phyloP scores from a whole-genome alignment of 2,888 invertebrate genomes.

The Aricia artaxerxes region DNA sequence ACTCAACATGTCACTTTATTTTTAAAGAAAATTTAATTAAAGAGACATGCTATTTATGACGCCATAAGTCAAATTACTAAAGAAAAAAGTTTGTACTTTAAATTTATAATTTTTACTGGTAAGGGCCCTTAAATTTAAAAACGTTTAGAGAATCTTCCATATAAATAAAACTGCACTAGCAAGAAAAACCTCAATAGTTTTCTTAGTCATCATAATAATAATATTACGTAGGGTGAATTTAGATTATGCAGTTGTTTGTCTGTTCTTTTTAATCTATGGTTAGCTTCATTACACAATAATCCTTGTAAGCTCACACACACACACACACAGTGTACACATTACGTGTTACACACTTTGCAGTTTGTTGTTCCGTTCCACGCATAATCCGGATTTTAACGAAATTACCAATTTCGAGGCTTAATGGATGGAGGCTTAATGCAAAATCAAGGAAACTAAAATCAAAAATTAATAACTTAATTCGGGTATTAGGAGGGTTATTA shows the following conservation, averaged over 20 bases:
- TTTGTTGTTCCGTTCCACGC: not conserved
- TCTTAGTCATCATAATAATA: no score
- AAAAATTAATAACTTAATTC: slow-evolving; percentile 24
- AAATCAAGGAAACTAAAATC: slow-evolving; percentile 22
- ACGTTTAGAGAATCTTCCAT: no score
- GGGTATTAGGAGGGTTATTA: slow-evolving; percentile 10
- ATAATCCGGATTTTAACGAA: slow-evolving; percentile 10
- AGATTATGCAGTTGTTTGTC: not conserved
- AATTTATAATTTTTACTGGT: no score
- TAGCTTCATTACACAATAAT: not conserved
- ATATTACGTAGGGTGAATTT: no score
- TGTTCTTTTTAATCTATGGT: not conserved
- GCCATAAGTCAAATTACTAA: no score
- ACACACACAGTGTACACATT: not conserved
- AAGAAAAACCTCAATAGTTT: no score
- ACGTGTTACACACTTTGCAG: not conserved
- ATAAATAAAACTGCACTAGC: no score
- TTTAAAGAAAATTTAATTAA: no score
- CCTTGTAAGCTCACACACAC: not conserved
- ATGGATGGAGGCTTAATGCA: slow-evolving; percentile 1
- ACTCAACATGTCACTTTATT: no score
- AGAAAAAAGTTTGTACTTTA: no score
- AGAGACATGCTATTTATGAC: no score
- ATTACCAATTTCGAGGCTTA: slow-evolving; percentile 11
- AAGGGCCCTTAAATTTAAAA: no score